Evolutionary conservation across 2,797 vertebrate species (phyloP).

Genomic region (Acipenser oxyrinchus): DNA sequence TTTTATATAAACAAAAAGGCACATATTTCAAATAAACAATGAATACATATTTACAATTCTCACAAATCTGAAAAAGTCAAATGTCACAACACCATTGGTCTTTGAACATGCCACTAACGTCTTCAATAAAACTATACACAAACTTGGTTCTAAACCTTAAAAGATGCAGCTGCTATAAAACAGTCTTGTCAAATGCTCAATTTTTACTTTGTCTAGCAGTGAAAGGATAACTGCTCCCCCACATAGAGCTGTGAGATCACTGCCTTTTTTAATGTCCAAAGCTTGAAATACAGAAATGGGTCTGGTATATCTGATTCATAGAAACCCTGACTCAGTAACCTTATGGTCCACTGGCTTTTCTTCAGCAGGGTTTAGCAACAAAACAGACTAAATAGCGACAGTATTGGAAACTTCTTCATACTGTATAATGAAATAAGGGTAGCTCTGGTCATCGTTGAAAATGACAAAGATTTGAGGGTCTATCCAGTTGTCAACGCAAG

Average conservation of each 20-base stretch:
- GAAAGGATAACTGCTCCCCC: neutral
- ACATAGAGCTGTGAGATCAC: neutral
- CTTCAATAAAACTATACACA: neutral
- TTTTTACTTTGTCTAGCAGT: neutral
- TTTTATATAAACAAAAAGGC: conserved; percentile 84
- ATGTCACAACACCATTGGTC: neutral
- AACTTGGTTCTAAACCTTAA: neutral
- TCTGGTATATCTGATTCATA: neutral
- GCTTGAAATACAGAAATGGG: neutral
- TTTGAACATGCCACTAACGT: neutral
- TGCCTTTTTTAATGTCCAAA: neutral
- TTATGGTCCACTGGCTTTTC: conserved; percentile 31
- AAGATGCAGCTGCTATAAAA: conserved; percentile 3
- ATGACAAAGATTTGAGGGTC: conserved; percentile 98
- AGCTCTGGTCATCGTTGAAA: conserved; percentile 98
- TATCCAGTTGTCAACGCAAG: conserved; percentile 95
- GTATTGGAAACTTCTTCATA: conserved; percentile 92
- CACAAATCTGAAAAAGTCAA: conserved; percentile 33
- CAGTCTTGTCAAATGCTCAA: neutral
- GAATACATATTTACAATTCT: conserved; percentile 75
- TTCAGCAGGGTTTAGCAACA: conserved; percentile 33
- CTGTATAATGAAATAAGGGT: conserved; percentile 95
- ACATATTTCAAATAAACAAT: conserved; percentile 83
- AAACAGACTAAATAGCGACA: conserved; percentile 65
- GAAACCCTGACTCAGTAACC: neutral